A percentile compares a stretch with the other conserved stretches of the same genome.
Conservation (phyloP, 2,113 vertebrate species). For the Labeo catla region DNA sequence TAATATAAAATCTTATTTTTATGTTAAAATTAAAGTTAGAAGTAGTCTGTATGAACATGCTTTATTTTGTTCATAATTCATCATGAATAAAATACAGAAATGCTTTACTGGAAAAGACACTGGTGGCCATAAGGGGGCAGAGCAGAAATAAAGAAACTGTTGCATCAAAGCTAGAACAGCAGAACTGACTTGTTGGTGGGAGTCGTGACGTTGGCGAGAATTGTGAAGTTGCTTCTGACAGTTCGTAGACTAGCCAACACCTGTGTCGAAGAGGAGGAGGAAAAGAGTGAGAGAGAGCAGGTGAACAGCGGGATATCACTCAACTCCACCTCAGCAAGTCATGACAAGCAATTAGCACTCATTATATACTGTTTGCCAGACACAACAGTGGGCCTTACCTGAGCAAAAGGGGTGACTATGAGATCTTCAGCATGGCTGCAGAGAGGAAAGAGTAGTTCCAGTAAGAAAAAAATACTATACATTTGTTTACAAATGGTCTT, state of each 20-base stretch:
- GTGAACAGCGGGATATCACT: slow-evolving; percentile 62
- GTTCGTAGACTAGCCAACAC: slow-evolving; percentile 93
- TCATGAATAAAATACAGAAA: not conserved
- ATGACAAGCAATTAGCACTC: slow-evolving; percentile 56
- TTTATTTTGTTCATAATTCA: not conserved
- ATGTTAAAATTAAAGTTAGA: not conserved
- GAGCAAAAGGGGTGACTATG: slow-evolving; percentile 94
- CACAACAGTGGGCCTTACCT: slow-evolving; percentile 74
- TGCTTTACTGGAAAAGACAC: not conserved
- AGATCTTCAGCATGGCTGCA: slow-evolving; percentile 89
- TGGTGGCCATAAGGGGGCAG: slow-evolving; percentile 44
- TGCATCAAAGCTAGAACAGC: slow-evolving; percentile 58
- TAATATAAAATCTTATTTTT: not conserved
- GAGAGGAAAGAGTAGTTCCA: slow-evolving; percentile 25
- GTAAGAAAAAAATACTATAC: not conserved
- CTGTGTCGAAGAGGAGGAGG: slow-evolving; percentile 69
- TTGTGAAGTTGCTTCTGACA: slow-evolving; percentile 93
- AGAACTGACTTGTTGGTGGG: slow-evolving; percentile 91
- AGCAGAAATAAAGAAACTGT: slow-evolving; percentile 43
- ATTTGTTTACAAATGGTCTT: not conserved
- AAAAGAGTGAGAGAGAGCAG: not conserved
- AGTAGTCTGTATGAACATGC: not conserved
- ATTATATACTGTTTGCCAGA: slow-evolving; percentile 29
- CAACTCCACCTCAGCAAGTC: slow-evolving; percentile 47
- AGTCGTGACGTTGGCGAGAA: slow-evolving; percentile 90